A percentile compares a stretch with the other conserved stretches of the same genome.
phyloP scores from a whole-genome alignment of 2,113 vertebrate species.

The Candoia aspera region DNA sequence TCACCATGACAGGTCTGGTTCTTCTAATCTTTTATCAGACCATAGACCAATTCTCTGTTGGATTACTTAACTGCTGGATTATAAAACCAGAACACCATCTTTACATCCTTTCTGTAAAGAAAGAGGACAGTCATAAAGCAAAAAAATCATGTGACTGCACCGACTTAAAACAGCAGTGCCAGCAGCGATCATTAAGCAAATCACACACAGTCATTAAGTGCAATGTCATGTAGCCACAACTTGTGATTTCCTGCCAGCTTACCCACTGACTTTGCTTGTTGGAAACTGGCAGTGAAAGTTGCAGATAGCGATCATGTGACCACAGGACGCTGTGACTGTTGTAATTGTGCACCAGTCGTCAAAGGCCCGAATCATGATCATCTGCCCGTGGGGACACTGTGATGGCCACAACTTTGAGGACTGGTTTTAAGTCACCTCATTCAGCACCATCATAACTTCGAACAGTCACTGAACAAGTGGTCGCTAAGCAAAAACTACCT shows the following conservation, averaged over 20 bases:
- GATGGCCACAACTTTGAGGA: background rate
- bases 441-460: background rate
- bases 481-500: background rate
- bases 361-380: background rate
- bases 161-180: no score
- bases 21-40: background rate
- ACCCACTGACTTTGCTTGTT: background rate
- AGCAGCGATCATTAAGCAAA: no score
- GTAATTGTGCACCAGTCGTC: background rate
- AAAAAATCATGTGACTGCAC: background rate
- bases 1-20: background rate
- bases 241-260: background rate
- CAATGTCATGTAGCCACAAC: background rate
- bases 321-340: background rate
- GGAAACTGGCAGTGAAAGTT: background rate
- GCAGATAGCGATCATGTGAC: background rate
- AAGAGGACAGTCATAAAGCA: background rate
- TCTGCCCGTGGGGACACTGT: background rate
- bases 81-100: background rate
- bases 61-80: background rate
- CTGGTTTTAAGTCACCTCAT: background rate
- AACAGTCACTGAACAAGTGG: background rate
- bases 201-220: background rate
- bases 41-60: background rate
- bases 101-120: background rate